These are phyloP conservation scores for Cercopithecus mona DNA, from an alignment of 2,113 vertebrate genomes.

Conservation along the genomic window DNA sequence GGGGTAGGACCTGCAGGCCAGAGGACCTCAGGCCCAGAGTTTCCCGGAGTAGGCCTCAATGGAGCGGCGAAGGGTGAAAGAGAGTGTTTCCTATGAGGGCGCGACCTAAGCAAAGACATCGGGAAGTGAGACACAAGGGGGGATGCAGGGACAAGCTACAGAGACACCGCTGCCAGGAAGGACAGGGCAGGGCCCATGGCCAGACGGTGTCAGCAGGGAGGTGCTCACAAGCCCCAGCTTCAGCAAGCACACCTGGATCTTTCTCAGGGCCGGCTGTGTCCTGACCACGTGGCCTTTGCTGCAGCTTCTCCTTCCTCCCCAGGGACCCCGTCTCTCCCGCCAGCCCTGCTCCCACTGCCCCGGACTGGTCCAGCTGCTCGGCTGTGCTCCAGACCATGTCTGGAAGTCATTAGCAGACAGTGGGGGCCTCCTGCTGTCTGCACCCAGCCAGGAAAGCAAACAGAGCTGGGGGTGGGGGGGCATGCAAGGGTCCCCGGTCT, in stretches of 20 bases:
- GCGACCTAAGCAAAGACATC: background rate
- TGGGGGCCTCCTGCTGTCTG: slow-evolving; percentile 44
- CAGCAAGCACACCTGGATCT: background rate
- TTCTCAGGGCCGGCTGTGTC: background rate
- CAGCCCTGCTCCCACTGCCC: background rate
- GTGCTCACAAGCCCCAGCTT: background rate
- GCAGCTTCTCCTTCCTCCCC: background rate
- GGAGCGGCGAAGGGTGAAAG: background rate
- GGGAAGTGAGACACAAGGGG: background rate
- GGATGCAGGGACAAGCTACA: background rate
- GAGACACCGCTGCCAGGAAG: background rate
- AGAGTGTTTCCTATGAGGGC: background rate
- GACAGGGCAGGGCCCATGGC: background rate
- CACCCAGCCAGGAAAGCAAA: slow-evolving; percentile 77
- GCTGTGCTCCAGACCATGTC: slow-evolving; percentile 70
- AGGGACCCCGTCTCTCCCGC: background rate
- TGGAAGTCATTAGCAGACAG: slow-evolving; percentile 82
- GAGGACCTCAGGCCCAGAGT: background rate
- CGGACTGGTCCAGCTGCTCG: background rate
- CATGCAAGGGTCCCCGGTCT: background rate
- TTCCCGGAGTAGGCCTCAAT: background rate
- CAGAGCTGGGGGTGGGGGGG: background rate
- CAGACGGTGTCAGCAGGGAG: no score
- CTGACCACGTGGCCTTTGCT: background rate
- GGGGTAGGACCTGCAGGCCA: background rate